Base-by-base conservation (phyloP, 1,140 invertebrate genomes). In the Muscidifurax raptorellus region DNA sequence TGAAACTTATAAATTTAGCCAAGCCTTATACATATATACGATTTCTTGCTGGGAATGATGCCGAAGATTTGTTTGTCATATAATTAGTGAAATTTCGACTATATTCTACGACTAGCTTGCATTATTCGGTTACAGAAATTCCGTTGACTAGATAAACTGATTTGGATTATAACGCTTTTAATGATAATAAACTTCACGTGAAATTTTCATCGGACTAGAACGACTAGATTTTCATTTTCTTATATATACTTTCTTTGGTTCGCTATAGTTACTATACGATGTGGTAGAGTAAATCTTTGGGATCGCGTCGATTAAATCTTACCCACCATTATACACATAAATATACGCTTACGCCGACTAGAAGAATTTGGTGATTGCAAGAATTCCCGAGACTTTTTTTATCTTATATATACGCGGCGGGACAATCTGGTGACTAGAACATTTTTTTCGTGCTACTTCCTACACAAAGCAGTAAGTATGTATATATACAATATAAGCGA, bases 1-100 rank as follows among this genome's bases (percentile, higher is more conserved):
- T 74, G 76, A 89, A 89, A 86, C 75, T 78, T 22, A 47, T 36
- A 80, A 80, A 69, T 47, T 80, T 47, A 71, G 27, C 25, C 2
- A 30, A 5, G 47, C 18, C 13, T 80, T 69, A 15, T n/a, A 59
- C 22, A 4, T 7, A 59, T 4, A 22, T 59, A 18, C 52, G 22
- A 15, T 52, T 52, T 52, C 47, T 18, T 52, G 13, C 47, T n/a
- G 36, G 36, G 36, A 40, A 40, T 40, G 36, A n/a, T n/a, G n/a
- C n/a, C n/a, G n/a, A n/a, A 7, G 36, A 40, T 40, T 40, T 40
- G 36, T 40, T 18, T 52, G 10, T 18, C 18, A 52, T 52, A 40
- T 52, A 40, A 40, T 52, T 52, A 22, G 15, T 18, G 47, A 18
- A 18, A 40, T 40, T 9, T 6, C 9, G 6, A 40, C 36, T 18